These are phyloP conservation scores for Agriotes lineatus DNA, from an alignment of 2,888 invertebrate species.

Conservation along the genomic window DNA sequence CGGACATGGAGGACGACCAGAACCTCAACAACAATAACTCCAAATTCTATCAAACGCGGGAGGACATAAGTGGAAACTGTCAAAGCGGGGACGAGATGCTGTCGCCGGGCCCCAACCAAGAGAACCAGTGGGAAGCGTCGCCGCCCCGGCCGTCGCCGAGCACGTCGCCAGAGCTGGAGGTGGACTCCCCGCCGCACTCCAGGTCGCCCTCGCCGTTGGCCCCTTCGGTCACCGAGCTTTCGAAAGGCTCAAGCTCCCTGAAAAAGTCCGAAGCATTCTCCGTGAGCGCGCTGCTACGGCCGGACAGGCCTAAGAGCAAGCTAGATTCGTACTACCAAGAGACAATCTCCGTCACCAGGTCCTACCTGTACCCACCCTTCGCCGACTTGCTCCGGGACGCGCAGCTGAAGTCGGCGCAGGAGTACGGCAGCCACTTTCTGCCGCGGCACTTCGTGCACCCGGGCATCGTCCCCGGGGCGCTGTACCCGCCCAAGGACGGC, in stretches of 20 bases:
- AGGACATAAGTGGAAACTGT: conserved; percentile 69
- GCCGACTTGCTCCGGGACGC: conserved; percentile 75
- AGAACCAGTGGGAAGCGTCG: conserved; percentile 58
- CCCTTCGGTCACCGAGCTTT: conserved; percentile 64
- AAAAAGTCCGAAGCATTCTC: conserved; percentile 88
- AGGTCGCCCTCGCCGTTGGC: conserved; percentile 69
- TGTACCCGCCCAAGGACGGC: conserved; percentile 66
- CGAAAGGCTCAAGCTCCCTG: conserved; percentile 63
- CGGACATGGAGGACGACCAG: conserved; percentile 73
- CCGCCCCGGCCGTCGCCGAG: conserved; percentile 62
- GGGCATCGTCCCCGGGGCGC: conserved; percentile 70
- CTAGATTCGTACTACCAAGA: conserved; percentile 66
- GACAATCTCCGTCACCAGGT: conserved; percentile 70
- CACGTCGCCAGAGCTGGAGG: conserved; percentile 81
- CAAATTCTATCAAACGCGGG: conserved; percentile 61
- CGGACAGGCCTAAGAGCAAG: conserved; percentile 74
- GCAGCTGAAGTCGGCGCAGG: conserved; percentile 61
- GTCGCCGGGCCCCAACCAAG: conserved; percentile 56
- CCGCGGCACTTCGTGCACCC: conserved; percentile 68
- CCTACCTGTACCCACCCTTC: conserved; percentile 75
- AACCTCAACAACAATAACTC: conserved; percentile 67
- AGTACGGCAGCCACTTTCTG: conserved; percentile 62
- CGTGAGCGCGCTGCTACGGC: conserved; percentile 84
- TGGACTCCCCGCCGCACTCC: conserved; percentile 78
- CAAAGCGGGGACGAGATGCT: conserved; percentile 69